Base-by-base conservation (phyloP, 2,888 invertebrate species). In the Polietes domitor region DNA sequence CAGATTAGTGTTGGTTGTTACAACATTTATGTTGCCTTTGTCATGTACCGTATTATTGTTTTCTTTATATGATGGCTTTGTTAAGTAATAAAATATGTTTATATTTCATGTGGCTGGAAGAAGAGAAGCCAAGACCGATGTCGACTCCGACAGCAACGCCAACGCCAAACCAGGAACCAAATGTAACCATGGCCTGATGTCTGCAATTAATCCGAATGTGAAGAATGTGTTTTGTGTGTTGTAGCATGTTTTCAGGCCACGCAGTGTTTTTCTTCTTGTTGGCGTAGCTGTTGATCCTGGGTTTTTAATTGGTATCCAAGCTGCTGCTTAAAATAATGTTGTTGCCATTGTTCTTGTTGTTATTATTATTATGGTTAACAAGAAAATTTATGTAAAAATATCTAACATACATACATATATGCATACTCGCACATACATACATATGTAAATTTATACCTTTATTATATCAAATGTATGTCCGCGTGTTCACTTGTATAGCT, bases 71-170 rank as follows among this genome's bases (percentile, higher is more conserved):
- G n/a, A 47, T n/a, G 47, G 12, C 47, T 47, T 47, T 47, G 47
- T 47, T 47, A n/a, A 47, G 47, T 47, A 47, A 47, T 47, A 47
- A 47, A 47, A 47, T 47, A 47, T 47, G 47, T 47, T 47, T 47
- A 12, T 12, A 47, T 37, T 32, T 37, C 37, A 10, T 37, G 37
- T 12, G 37, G 37, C 12, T 9, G 37, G 6, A 47, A 1, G n/a
- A 15, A 47, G 32, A 9, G 32, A 9, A 32, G 32, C 47, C 47
- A 47, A 32, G 5, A 32, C n/a, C 47, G n/a, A 7, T n/a, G n/a
- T 12, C n/a, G 47, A 47, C 9, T 12, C 41, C 41, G 15, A 10
- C 41, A 41, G 2, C 9, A 41, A 41, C n/a, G 47, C 1, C 47
- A 47, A 12, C 41, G 12, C 41, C 47, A 15, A 12, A 47, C 47